These are phyloP conservation scores for Lagodon rhomboides DNA, from an alignment of 2,797 vertebrate genomes.

Conservation along the genomic window DNA sequence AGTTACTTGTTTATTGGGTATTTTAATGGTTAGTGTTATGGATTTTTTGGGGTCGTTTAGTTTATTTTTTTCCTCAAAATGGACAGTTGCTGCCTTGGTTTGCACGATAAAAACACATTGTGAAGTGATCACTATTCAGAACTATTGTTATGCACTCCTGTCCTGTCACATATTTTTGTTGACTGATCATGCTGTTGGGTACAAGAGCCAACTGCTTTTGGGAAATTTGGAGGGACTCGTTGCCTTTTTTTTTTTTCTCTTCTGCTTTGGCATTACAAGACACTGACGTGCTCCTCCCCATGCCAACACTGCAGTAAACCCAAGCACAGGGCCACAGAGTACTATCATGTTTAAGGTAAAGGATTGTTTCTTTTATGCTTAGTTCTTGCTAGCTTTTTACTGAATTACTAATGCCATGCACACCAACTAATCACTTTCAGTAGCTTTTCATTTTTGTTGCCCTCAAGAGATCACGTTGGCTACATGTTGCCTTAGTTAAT, in stretches of 20 bases:
- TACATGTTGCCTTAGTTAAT: constrained; percentile 84
- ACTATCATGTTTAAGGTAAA: constrained; percentile 46
- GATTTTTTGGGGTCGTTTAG: constrained; percentile 58
- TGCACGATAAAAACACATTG: constrained; percentile 70
- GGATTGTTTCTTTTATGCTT: constrained; percentile 29
- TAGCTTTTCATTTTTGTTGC: constrained; percentile 48
- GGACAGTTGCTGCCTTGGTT: constrained; percentile 65
- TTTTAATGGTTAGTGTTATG: constrained; percentile 72
- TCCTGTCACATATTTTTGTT: constrained; percentile 59
- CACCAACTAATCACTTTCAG: constrained; percentile 36
- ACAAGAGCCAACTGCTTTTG: constrained; percentile 48
- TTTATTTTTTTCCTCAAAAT: constrained; percentile 57
- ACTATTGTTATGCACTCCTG: constrained; percentile 66
- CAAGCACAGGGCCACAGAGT: constrained; percentile 67
- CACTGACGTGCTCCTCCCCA: constrained; percentile 43
- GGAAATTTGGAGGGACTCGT: constrained; percentile 33
- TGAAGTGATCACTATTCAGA: constrained; percentile 70
- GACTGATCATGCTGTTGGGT: constrained; percentile 53
- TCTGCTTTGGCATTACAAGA: constrained; percentile 46
- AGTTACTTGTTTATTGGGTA: constrained; percentile 62
- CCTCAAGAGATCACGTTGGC: constrained; percentile 49
- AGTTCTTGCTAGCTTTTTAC: constrained; percentile 18
- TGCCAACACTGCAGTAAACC: constrained; percentile 62
- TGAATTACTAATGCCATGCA: constrained; percentile 35
- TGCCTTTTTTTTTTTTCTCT: constrained; percentile 54